A percentile compares a stretch with the other conserved stretches of the same genome.
Conservation (phyloP, 2,888 invertebrate genomes). For the Tinea semifulvella region DNA sequence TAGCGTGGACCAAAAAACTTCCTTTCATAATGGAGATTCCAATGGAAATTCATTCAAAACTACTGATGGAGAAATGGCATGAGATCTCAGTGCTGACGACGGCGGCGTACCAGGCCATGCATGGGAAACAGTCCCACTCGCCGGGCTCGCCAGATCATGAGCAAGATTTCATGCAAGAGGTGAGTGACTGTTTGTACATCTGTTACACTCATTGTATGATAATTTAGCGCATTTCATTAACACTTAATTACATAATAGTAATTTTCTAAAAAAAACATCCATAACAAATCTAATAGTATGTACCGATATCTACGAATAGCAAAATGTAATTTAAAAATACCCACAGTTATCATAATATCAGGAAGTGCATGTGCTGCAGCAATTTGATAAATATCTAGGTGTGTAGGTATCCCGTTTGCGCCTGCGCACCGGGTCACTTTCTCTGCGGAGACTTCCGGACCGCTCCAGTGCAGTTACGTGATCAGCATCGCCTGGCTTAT, state of each 20-base stretch:
- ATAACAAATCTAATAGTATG: not conserved
- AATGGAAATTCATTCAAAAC: constrained; percentile 93
- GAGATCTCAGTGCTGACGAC: constrained; percentile 93
- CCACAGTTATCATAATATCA: too few relatives aligned
- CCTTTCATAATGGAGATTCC: constrained; percentile 97
- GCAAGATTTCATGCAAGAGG: constrained; percentile 88
- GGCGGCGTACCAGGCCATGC: constrained; percentile 92
- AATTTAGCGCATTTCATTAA: constrained; percentile 3
- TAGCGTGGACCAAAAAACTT: constrained; percentile 98
- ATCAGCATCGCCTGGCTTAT: constrained; percentile 54
- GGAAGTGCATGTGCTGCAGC: constrained; percentile 1
- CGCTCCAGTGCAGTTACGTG: constrained; percentile 59
- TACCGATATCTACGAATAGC: not conserved
- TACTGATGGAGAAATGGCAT: constrained; percentile 98
- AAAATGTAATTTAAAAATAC: not conserved
- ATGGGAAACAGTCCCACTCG: constrained; percentile 68
- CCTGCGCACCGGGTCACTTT: constrained; percentile 40
- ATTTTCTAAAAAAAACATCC: not conserved
- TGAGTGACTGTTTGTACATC: constrained; percentile 38
- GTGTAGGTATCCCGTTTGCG: constrained; percentile 2
- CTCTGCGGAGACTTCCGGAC: constrained; percentile 58
- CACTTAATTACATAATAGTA: constrained; percentile 3
- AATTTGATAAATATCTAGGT: not conserved
- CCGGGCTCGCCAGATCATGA: constrained; percentile 65
- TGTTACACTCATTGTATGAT: constrained; percentile 6